phyloP scores from a whole-genome alignment of 2,113 vertebrate species.

The Electrona antarctica region DNA sequence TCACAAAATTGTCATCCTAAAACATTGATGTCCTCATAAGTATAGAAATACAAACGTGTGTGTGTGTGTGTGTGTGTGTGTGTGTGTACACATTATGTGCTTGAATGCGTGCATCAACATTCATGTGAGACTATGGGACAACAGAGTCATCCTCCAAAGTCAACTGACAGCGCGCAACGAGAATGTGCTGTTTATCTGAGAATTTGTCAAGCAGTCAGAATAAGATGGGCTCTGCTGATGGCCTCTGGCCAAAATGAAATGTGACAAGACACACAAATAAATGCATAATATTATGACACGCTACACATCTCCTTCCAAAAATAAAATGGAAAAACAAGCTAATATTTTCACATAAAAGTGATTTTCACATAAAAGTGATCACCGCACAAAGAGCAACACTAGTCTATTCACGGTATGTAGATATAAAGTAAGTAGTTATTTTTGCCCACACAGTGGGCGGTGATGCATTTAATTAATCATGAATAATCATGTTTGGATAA shows the following conservation, averaged over 20 bases:
- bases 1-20: too few relatives aligned
- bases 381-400: too few relatives aligned
- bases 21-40: too few relatives aligned
- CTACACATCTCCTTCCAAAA: not conserved
- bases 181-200: conserved; percentile 21
- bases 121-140: conserved; percentile 17
- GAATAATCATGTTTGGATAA: too few relatives aligned
- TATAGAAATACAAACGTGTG: not conserved
- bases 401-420: too few relatives aligned
- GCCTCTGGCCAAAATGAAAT: not conserved
- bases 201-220: not conserved
- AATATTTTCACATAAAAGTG: too few relatives aligned
- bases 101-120: not conserved
- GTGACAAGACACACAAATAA: not conserved
- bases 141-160: conserved; percentile 5
- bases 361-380: too few relatives aligned
- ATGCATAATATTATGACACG: not conserved
- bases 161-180: conserved; percentile 18
- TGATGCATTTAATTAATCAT: too few relatives aligned
- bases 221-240: not conserved
- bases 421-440: too few relatives aligned
- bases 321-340: too few relatives aligned
- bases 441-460: too few relatives aligned
- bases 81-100: not conserved
- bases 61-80: conserved; percentile 3